A percentile compares a stretch with the other conserved stretches of the same genome.
Conservation (phyloP, 2,888 invertebrate species). For the Xestoiulus laeticollis region DNA sequence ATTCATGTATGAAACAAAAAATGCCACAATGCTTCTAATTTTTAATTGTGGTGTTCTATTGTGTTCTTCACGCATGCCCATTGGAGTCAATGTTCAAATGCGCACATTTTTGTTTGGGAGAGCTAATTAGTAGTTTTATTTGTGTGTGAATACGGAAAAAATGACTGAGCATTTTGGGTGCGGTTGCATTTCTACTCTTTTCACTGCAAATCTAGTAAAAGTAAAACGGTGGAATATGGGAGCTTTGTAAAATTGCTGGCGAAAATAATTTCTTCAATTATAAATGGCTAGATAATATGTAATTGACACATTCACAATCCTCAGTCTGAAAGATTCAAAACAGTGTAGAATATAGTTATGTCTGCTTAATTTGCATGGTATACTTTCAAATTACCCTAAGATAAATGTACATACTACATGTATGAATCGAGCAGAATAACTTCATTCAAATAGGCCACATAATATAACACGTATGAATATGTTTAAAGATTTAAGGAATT, state of each 20-base stretch:
- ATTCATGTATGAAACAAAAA: not conserved
- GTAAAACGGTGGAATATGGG: not conserved
- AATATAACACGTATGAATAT: too few species aligned
- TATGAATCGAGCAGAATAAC: too few species aligned
- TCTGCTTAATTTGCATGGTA: too few species aligned
- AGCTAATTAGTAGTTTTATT: not conserved
- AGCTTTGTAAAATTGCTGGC: not conserved
- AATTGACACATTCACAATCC: not conserved
- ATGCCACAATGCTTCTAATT: not conserved
- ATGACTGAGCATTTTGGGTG: not conserved
- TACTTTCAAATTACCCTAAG: too few species aligned
- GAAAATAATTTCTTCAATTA: constrained; percentile 1
- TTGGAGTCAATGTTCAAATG: not conserved
- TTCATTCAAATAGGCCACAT: too few species aligned
- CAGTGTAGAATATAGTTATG: not conserved
- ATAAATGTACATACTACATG: too few species aligned
- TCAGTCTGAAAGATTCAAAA: not conserved
- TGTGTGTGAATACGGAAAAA: not conserved
- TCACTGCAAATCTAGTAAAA: not conserved
- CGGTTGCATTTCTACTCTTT: not conserved
- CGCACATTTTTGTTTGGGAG: not conserved
- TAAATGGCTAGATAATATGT: not conserved
- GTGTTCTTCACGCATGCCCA: not conserved
- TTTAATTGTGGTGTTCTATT: not conserved
- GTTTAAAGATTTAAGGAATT: too few species aligned